Percentiles rank a stretch among this genome's conserved stretches.
These are phyloP conservation scores for Epicampocera succincta DNA, from an alignment of 2,888 invertebrate species.

Conservation along the genomic window DNA sequence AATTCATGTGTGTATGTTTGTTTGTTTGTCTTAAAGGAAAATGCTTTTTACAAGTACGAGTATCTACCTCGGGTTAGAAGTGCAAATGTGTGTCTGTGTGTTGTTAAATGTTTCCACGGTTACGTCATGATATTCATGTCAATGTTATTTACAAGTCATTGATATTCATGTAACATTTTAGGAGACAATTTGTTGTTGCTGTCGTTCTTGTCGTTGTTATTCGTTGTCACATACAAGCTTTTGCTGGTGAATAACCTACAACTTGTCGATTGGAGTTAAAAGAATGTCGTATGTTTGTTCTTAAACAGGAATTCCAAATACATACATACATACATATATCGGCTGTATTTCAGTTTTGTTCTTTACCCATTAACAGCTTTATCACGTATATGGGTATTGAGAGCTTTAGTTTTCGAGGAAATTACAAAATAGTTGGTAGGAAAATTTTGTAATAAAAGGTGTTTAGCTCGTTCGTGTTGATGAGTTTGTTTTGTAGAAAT, in stretches of 20 bases:
- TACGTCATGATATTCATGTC: conserved; percentile 69
- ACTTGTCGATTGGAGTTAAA: conserved; percentile 32
- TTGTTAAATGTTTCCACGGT: conserved; percentile 38
- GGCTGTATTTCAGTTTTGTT: neutral
- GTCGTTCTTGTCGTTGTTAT: conserved; percentile 19
- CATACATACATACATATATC: no score
- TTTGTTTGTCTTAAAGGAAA: neutral
- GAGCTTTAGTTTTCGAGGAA: conserved; percentile 39
- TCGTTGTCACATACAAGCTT: neutral
- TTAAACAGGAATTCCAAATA: conserved; percentile 37
- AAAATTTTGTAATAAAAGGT: conserved; percentile 8
- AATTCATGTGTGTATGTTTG: neutral
- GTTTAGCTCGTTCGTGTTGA: neutral
- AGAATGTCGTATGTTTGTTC: conserved; percentile 16
- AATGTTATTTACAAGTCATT: conserved; percentile 68
- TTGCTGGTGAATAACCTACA: conserved; percentile 41
- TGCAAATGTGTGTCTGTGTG: neutral
- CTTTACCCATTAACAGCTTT: conserved; percentile 4
- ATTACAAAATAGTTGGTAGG: conserved; percentile 29
- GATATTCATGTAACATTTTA: conserved; percentile 63
- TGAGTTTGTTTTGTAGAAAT: neutral
- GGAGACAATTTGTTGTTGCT: conserved; percentile 48
- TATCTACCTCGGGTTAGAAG: neutral
- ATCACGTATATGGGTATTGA: conserved; percentile 32
- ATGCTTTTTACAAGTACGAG: neutral